phyloP scores from a whole-genome alignment of 1,140 invertebrate species.

The Aphidius gifuensis region DNA sequence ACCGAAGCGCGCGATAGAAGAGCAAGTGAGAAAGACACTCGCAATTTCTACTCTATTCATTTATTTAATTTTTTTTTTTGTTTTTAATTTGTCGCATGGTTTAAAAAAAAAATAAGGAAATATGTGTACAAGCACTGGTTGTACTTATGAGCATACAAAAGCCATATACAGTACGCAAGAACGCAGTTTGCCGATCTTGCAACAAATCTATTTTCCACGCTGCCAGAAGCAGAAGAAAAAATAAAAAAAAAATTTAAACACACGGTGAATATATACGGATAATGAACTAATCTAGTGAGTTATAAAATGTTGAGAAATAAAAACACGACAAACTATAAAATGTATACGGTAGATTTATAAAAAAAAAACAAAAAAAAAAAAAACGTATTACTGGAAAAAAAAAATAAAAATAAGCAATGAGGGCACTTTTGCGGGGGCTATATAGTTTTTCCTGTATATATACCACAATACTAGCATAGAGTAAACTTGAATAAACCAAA shows the following conservation, averaged over 20 bases:
- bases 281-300: constrained; percentile 44
- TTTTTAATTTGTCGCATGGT: no score
- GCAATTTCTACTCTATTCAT: neutral
- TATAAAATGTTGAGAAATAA: neutral
- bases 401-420: neutral
- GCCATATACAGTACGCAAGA: constrained; percentile 25
- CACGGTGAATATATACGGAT: constrained; percentile 30
- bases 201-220: constrained; percentile 44
- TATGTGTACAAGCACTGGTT: no score
- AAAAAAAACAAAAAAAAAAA: neutral
- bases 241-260: constrained; percentile 32
- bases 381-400: no score
- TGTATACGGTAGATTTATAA: neutral
- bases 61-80: neutral
- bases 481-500: neutral
- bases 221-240: constrained; percentile 28
- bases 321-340: neutral
- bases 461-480: neutral
- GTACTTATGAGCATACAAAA: neutral
- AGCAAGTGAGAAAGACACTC: constrained; percentile 1
- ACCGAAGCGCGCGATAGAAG: constrained; percentile 13
- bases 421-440: constrained; percentile 7
- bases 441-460: neutral
- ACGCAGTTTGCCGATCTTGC: constrained; percentile 36
- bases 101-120: no score